Base-by-base conservation (phyloP, 2,888 invertebrate genomes). In the Eudasyphora cyanicolor region DNA sequence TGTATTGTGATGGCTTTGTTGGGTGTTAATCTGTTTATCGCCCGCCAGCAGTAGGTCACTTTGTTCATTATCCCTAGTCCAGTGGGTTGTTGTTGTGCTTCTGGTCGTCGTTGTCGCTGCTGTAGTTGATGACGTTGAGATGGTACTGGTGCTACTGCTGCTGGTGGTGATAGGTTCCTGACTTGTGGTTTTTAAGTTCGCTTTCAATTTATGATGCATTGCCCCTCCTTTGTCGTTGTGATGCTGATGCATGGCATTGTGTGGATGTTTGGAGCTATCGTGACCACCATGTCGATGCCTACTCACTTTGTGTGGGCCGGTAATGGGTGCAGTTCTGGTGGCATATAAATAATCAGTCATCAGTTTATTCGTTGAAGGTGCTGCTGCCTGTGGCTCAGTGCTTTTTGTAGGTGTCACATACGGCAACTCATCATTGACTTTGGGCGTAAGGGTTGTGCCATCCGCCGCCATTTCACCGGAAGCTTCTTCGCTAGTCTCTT, bases 81-180 rank as follows among this genome's bases (percentile, higher is more conserved):
- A 49, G 38, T 21, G 24, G 42, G n/a, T 45, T 79, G 79, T 70
- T 67, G 62, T 73, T 76, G 49, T 49, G 60, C 19, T 62, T 73
- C 45, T n/a, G 29, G 81, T 35, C 12, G 38, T 27, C n/a, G 75
- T 74, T 29, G 42, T 17, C 12, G 74, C 32, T 24, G 54, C 17
- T 38, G 51, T 42, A 27, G 38, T 57, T 35, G 54, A 17, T 57
- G 67, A 73, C 67, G 85, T 51, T 75, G 81, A 71, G 35, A 75
- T 62, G 38, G 76, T n/a, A n/a, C 5, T 75, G 67, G n/a, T 49
- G 45, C 77, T 85, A 24, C n/a, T n/a, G n/a, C 76, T 76, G 70
- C 86, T 87, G 49, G 86, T 64, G 75, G 87, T 86, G 82, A n/a
- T 87, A 87, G 45, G 86, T n/a, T n/a, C 86, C 76, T 69, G 67